Base-by-base conservation (phyloP, 2,888 invertebrate species). In the Rhagophthalmus giganteus region DNA sequence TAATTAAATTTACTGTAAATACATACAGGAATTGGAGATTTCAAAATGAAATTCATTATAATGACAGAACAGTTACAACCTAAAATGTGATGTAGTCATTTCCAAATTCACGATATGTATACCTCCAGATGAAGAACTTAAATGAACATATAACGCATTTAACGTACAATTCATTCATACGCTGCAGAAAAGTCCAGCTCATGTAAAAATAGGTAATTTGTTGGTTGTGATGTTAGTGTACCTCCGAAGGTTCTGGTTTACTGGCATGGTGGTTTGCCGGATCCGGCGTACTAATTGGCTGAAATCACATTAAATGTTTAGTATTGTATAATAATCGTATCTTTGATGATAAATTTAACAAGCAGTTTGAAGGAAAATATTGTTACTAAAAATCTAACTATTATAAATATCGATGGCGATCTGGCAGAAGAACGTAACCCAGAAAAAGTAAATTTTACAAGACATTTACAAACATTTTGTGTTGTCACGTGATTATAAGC, bases 201-300 rank as follows among this genome's bases (percentile, higher is more conserved):
- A 58, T 54, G 46, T 50, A 50, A 54, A 54, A 45, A 50, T 46
- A 49, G 54, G 50, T 51, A 33, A 44, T 44, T 52, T 49, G 40
- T 52, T 39, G 45, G 20, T 46, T 33, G 28, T 39, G 45, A 57
- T 68, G 76, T 78, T 83, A 88, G 83, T 88, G 88, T 77, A 88
- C 88, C 81, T 90, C 89, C 70, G 88, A 87, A 74, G 87, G 85
- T 80, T 89, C 89, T 75, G 86, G 84, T 78, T 88, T 88, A 76
- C 79, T 75, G 71, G 87, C 78, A 79, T 87, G 86, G 78, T 88
- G 90, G 78, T 88, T 89, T 74, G 87, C 86, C 77, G 87, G 86
- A 78, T 89, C 89, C 74, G 87, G 84, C 73, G 87, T 86, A 81
- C 85, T 88, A 79, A 88, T 84, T 72, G 89, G 88, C 86, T 88